These are phyloP conservation scores for Sebastes diploproa DNA, from an alignment of 2,797 vertebrate genomes.

Conservation along the genomic window DNA sequence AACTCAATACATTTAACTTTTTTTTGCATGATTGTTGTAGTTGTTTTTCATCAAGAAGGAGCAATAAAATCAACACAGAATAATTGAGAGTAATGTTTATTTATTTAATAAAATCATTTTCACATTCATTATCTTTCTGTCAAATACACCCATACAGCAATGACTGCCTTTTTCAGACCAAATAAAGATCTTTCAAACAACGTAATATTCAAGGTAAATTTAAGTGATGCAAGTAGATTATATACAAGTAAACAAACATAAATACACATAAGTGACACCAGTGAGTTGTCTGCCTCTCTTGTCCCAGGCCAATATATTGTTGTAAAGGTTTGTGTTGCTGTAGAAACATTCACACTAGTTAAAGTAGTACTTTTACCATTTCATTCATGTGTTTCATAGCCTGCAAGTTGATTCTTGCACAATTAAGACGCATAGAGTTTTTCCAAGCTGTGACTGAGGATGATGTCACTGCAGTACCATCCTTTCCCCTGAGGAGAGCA, in stretches of 20 bases:
- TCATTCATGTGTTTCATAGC: neutral
- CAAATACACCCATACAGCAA: conserved; percentile 28
- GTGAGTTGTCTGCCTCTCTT: neutral
- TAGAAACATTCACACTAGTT: neutral
- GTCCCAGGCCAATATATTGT: neutral
- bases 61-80: neutral
- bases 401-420: neutral
- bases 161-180: neutral
- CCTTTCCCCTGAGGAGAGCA: conserved; percentile 28
- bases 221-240: conserved; percentile 26
- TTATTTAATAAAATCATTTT: conserved; percentile 25
- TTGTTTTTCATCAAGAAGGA: neutral
- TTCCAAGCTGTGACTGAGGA: neutral
- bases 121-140: conserved; percentile 41
- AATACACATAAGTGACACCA: conserved; percentile 20
- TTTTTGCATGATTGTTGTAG: neutral
- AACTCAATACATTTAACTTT: neutral
- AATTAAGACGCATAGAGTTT: neutral
- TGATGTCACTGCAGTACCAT: conserved; percentile 23
- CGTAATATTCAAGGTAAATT: neutral
- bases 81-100: conserved; percentile 40
- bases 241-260: conserved; percentile 32
- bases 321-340: neutral
- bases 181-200: neutral
- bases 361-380: neutral